phyloP scores from a whole-genome alignment of 2,888 invertebrate genomes.

The Tenthredo notha region DNA sequence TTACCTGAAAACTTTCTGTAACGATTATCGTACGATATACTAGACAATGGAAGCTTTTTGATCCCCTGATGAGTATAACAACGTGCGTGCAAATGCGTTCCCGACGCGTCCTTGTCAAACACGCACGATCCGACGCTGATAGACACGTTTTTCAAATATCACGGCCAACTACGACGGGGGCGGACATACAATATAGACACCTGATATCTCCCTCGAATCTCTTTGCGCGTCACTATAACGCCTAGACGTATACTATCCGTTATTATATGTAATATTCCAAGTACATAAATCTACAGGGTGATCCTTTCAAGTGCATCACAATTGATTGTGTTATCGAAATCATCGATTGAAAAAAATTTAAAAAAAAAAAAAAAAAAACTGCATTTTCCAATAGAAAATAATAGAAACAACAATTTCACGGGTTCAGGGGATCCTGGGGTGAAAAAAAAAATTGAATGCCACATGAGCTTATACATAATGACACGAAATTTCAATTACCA shows the following conservation, averaged over 20 bases:
- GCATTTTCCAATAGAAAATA: neutral
- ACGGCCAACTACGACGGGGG: conserved; percentile 4
- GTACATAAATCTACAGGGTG: conserved; percentile 16
- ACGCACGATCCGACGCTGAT: conserved; percentile 39
- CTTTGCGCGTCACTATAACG: conserved; percentile 22
- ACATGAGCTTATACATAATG: neutral
- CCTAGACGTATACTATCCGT: neutral
- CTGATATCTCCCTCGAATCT: conserved; percentile 49
- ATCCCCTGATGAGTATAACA: conserved; percentile 19
- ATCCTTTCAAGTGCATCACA: neutral
- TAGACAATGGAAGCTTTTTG: conserved; percentile 17
- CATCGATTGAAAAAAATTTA: neutral
- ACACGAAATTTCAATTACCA: conserved; percentile 23
- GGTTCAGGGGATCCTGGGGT: neutral
- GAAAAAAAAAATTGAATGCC: neutral
- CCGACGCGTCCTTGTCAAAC: conserved; percentile 44
- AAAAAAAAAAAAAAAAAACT: neutral
- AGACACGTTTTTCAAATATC: conserved; percentile 42
- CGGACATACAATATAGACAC: conserved; percentile 16
- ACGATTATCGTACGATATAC: conserved; percentile 7
- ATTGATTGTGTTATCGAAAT: neutral
- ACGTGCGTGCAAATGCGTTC: conserved; percentile 45
- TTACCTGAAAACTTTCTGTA: neutral
- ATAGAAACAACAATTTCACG: neutral
- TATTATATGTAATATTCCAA: conserved; percentile 8